Evolutionary conservation across 2,113 vertebrate species (phyloP).

Genomic region (Ammodramus savannarum): DNA sequence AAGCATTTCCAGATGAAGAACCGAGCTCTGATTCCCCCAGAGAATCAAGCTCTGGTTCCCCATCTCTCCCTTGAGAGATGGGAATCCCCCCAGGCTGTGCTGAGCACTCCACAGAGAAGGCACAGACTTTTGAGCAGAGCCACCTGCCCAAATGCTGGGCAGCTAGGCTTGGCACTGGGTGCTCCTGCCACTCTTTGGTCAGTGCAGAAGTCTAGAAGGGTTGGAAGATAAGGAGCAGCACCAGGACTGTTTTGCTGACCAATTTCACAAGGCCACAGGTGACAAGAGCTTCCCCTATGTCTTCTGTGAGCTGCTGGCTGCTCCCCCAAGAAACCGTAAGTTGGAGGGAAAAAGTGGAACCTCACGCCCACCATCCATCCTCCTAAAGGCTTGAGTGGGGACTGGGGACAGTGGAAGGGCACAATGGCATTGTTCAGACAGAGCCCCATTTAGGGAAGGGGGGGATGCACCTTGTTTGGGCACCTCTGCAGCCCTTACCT

Average conservation of each 20-base stretch:
- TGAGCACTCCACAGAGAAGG: fast-evolving
- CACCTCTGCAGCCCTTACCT: conserved; percentile 28
- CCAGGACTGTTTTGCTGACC: background rate
- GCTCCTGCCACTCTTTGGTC: background rate
- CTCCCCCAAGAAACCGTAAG: background rate
- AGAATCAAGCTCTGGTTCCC: too few relatives aligned
- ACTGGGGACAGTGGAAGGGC: fast-evolving
- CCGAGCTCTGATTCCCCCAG: too few relatives aligned
- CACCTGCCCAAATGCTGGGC: background rate
- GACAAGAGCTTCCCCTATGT: background rate
- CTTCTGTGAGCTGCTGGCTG: background rate
- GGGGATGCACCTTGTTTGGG: background rate
- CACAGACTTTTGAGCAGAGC: fast-evolving
- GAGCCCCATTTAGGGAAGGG: background rate
- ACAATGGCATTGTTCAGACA: background rate
- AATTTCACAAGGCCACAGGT: background rate
- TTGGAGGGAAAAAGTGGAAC: background rate
- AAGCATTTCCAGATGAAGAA: background rate
- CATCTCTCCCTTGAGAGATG: background rate
- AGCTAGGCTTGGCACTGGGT: background rate
- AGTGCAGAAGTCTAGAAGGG: background rate
- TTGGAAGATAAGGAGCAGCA: background rate
- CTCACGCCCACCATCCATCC: background rate
- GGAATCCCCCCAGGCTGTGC: background rate
- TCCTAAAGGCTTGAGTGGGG: background rate